Percentiles rank a stretch among this genome's conserved stretches.
These are phyloP conservation scores for Pomatostomus ruficeps DNA, from an alignment of 2,113 vertebrate genomes.

Conservation along the genomic window DNA sequence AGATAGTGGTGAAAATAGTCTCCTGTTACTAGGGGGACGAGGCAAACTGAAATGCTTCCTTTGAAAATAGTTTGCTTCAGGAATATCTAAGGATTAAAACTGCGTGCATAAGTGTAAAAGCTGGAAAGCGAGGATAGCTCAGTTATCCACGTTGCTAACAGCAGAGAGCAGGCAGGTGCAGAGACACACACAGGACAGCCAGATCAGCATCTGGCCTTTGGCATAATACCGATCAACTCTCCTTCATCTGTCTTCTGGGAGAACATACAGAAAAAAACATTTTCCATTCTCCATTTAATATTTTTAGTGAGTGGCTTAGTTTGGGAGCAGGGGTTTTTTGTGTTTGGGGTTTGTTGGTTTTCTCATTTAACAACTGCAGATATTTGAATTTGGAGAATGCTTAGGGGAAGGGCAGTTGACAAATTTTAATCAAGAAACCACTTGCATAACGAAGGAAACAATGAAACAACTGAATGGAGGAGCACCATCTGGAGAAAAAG, in stretches of 20 bases:
- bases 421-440: conserved; percentile 21
- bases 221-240: not conserved
- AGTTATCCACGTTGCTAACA: not conserved
- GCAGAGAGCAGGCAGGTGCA: not conserved
- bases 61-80: not conserved
- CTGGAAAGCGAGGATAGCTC: not conserved
- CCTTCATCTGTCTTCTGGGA: not conserved
- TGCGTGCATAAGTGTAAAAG: not conserved
- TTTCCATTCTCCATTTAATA: not conserved
- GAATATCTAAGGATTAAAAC: not conserved
- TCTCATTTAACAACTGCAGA: not conserved
- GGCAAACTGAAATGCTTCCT: not conserved
- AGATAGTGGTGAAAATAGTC: not conserved
- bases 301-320: not conserved
- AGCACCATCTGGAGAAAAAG: conserved; percentile 26
- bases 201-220: not conserved
- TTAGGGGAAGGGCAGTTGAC: not conserved
- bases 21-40: not conserved
- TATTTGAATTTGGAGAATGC: not conserved
- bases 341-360: not conserved
- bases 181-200: not conserved
- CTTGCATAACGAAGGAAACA: not conserved
- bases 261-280: not conserved
- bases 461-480: conserved; percentile 20
- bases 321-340: rapidly evolving